Conservation (phyloP, 2,797 vertebrate species). For the Lepidocolaptes lacrymiger region DNA sequence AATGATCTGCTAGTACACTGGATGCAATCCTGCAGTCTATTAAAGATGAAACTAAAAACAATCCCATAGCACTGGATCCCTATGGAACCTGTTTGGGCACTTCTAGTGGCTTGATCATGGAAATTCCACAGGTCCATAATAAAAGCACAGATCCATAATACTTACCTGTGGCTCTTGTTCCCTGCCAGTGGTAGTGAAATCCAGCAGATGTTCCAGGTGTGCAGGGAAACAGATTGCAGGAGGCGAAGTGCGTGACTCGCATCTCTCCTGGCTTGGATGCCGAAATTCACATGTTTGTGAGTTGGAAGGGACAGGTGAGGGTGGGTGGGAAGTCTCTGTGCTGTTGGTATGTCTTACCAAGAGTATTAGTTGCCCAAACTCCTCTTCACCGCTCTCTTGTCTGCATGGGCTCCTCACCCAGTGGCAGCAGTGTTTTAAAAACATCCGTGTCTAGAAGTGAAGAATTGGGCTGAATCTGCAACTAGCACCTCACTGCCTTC, state of each 20-base stretch:
- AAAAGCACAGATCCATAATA: not conserved
- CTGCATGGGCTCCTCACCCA: not conserved
- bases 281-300: accelerated
- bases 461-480: not conserved
- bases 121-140: not conserved
- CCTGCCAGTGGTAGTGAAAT: not conserved
- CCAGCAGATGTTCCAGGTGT: not conserved
- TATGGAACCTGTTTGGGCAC: not conserved
- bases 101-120: not conserved
- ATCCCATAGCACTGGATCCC: not conserved
- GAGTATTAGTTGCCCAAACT: not conserved
- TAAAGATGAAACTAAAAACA: not conserved
- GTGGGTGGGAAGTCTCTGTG: not conserved
- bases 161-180: not conserved
- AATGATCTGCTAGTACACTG: not conserved
- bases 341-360: not conserved
- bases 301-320: not conserved
- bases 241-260: accelerated
- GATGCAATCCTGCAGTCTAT: not conserved
- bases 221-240: not conserved
- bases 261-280: not conserved
- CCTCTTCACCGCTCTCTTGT: not conserved
- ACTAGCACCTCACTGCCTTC: not conserved
- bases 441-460: accelerated
- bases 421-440: not conserved